A percentile compares a stretch with the other conserved stretches of the same genome.
These are phyloP conservation scores for Heliconius eleuchia DNA, from an alignment of 1,140 invertebrate species.

Conservation along the genomic window DNA sequence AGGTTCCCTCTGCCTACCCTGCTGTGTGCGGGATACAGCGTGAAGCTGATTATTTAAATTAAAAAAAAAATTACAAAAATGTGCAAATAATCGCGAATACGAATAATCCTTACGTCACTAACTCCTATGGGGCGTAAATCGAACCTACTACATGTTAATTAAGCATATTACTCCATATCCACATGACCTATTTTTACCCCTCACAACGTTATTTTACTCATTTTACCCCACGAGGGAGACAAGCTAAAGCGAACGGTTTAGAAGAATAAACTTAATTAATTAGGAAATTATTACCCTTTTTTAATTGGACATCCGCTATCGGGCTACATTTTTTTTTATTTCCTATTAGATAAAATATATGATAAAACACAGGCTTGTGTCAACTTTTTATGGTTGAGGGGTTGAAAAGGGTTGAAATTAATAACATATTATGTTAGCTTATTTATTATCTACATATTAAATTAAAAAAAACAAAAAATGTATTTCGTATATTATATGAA, in stretches of 20 bases:
- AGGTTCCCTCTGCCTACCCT: too few relatives aligned
- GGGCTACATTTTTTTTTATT: constrained; percentile 14
- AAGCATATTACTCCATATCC: constrained; percentile 40
- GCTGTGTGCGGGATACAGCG: too few relatives aligned
- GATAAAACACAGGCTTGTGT: background rate
- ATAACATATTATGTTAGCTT: background rate
- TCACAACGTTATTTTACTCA: constrained; percentile 27
- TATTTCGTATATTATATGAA: background rate
- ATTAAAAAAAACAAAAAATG: background rate
- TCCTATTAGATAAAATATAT: background rate
- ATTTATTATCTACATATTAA: background rate
- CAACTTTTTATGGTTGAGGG: background rate
- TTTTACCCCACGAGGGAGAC: constrained; percentile 39
- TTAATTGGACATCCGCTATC: constrained; percentile 41
- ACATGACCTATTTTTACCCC: constrained; percentile 46
- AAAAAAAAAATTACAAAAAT: too few relatives aligned
- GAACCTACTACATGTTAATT: constrained; percentile 44
- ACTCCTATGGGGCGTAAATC: constrained; percentile 34
- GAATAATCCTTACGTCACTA: constrained; percentile 35
- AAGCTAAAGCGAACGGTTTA: constrained; percentile 37
- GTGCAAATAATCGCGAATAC: too few relatives aligned
- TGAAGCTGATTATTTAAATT: too few relatives aligned
- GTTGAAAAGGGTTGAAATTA: constrained; percentile 3
- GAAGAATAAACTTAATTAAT: constrained; percentile 46
- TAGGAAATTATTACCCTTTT: constrained; percentile 40